Conservation (phyloP, 2,113 vertebrate genomes). For the Toxostoma redivivum region DNA sequence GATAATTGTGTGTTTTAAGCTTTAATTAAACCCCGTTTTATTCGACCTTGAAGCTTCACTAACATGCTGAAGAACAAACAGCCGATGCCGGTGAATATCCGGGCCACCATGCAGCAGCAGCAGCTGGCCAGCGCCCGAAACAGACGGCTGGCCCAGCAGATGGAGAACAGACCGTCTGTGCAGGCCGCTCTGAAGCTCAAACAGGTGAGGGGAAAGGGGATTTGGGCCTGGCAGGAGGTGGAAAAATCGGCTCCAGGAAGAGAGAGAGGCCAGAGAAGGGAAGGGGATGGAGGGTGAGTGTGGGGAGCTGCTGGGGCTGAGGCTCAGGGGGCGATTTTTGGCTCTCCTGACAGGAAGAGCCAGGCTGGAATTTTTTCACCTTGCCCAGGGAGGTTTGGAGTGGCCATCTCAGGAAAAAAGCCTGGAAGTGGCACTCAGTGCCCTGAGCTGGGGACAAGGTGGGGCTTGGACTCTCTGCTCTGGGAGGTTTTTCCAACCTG, state of each 20-base stretch:
- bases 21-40: constrained; percentile 85
- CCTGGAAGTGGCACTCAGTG: neutral
- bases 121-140: constrained; percentile 96
- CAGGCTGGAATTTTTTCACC: neutral
- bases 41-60: constrained; percentile 99
- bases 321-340: fast-evolving
- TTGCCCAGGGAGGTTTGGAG: neutral
- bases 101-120: constrained; percentile 98
- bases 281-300: neutral
- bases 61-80: constrained; percentile 99
- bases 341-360: fast-evolving
- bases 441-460: neutral
- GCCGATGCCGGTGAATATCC: constrained; percentile 93
- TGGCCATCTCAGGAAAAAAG: fast-evolving
- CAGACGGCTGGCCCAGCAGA: constrained; percentile 97
- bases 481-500: neutral
- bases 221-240: neutral
- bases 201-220: constrained; percentile 79
- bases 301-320: neutral
- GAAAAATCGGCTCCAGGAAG: neutral
- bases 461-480: fast-evolving
- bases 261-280: neutral
- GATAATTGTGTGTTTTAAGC: constrained; percentile 75
- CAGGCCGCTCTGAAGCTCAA: constrained; percentile 96
- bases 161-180: constrained; percentile 98